phyloP scores from a whole-genome alignment of 1,140 invertebrate species.

The Paralvinella palmiformis region DNA sequence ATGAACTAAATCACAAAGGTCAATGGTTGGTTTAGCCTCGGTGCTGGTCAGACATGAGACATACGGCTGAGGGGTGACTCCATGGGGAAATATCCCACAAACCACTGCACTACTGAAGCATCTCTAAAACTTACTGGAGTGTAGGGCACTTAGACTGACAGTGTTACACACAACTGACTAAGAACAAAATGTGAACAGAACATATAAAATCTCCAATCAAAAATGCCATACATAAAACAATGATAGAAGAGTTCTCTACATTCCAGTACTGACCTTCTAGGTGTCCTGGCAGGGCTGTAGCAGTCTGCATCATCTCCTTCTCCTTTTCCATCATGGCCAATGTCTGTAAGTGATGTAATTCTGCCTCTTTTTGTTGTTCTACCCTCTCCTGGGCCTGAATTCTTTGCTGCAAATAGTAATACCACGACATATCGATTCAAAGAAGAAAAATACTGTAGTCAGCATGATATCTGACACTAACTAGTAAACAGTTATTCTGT shows the following conservation, averaged over 20 bases:
- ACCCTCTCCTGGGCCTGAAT: not conserved
- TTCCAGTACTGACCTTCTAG: not conserved
- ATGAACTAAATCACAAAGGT: no score
- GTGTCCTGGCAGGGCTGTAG: conserved; percentile 10
- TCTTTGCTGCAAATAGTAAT: not conserved
- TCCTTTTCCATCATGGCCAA: conserved; percentile 12
- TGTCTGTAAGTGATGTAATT: conserved; percentile 14
- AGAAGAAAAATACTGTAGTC: not conserved
- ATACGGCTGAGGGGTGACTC: no score
- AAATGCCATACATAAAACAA: not conserved
- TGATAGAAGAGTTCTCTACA: not conserved
- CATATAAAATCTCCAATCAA: not conserved
- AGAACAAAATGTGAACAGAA: not conserved
- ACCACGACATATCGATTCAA: not conserved
- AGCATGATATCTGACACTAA: not conserved
- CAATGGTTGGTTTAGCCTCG: no score
- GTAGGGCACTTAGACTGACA: no score
- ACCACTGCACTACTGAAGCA: no score
- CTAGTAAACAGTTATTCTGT: not conserved
- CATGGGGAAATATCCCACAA: no score
- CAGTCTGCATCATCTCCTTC: conserved; percentile 8
- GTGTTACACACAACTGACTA: not conserved
- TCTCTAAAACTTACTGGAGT: no score
- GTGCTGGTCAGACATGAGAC: no score
- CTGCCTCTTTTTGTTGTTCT: conserved; percentile 11